These are phyloP conservation scores for Galeopsomyia nigrocyanea DNA, from an alignment of 2,888 invertebrate genomes.

Conservation along the genomic window DNA sequence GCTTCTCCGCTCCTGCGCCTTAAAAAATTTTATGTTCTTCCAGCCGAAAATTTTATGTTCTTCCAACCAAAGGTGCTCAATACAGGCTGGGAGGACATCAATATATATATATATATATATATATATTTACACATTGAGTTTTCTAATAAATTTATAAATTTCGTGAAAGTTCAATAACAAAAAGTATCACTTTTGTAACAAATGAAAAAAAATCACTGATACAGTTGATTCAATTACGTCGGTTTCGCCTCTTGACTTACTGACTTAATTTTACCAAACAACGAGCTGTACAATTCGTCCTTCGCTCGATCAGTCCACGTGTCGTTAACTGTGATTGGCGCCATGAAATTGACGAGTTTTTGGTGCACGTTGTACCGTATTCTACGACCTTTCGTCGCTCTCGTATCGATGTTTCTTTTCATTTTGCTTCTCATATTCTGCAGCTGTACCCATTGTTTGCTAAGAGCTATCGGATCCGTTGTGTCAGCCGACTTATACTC, in stretches of 20 bases:
- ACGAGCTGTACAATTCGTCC: conserved; percentile 84
- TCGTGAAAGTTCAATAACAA: conserved; percentile 27
- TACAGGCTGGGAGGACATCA: too few species aligned
- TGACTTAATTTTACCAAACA: conserved; percentile 77
- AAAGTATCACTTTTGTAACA: conserved; percentile 34
- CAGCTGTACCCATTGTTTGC: conserved; percentile 91
- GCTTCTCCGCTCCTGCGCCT: too few species aligned
- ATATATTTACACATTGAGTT: conserved; percentile 34
- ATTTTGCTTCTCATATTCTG: conserved; percentile 92
- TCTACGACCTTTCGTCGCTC: conserved; percentile 94
- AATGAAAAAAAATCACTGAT: background rate
- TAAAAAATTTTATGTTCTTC: too few species aligned
- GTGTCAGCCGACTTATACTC: conserved; percentile 89
- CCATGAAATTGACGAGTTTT: conserved; percentile 92
- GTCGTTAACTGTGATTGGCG: conserved; percentile 77
- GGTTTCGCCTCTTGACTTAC: background rate
- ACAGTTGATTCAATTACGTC: conserved; percentile 10
- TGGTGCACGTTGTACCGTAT: conserved; percentile 88
- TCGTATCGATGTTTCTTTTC: conserved; percentile 93
- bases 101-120: conserved; percentile 1
- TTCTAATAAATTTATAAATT: conserved; percentile 13
- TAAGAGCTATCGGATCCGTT: conserved; percentile 87
- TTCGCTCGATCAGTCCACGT: conserved; percentile 85
- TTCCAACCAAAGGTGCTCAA: too few species aligned
- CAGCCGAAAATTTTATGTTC: too few species aligned